phyloP scores from a whole-genome alignment of 1,140 invertebrate species.

The Trypoxylus dichotomus region DNA sequence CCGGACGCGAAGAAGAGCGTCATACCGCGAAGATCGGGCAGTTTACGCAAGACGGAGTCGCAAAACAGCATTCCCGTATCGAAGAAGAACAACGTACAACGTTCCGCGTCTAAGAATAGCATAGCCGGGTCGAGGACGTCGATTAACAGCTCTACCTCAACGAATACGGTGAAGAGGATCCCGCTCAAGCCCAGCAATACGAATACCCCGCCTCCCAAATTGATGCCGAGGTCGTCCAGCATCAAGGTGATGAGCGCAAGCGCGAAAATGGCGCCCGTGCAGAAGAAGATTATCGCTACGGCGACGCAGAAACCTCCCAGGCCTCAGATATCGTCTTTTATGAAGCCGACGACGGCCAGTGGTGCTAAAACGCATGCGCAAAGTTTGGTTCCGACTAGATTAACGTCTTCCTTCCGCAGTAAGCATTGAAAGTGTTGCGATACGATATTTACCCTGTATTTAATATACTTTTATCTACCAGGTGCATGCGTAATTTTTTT shows the following conservation, averaged over 20 bases:
- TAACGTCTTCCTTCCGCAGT: slow-evolving; percentile 33
- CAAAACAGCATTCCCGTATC: slow-evolving; percentile 35
- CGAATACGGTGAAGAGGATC: slow-evolving; percentile 73
- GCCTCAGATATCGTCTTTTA: slow-evolving; percentile 42
- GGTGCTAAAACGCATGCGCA: slow-evolving; percentile 44
- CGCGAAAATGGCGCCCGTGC: slow-evolving; percentile 29
- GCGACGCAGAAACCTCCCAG: slow-evolving; percentile 40
- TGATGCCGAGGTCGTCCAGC: background rate
- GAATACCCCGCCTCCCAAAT: background rate
- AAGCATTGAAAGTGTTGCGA: slow-evolving; percentile 35
- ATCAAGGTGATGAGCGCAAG: slow-evolving; percentile 40
- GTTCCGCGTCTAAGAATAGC: slow-evolving; percentile 61
- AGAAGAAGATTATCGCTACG: slow-evolving; percentile 24
- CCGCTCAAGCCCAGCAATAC: slow-evolving; percentile 49
- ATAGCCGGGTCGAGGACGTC: slow-evolving; percentile 79
- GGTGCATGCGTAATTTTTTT: too few species aligned
- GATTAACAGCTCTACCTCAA: slow-evolving; percentile 77
- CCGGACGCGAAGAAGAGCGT: slow-evolving; percentile 37
- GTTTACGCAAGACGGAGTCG: slow-evolving; percentile 50
- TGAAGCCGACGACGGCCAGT: slow-evolving; percentile 52
- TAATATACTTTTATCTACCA: too few species aligned
- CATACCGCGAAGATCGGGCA: slow-evolving; percentile 49
- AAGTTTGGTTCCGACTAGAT: slow-evolving; percentile 18
- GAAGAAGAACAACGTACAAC: slow-evolving; percentile 38
- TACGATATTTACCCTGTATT: background rate